Evolutionary conservation across 2,797 vertebrate genomes (phyloP).

Genomic region (Parotocinclus haroldoi): DNA sequence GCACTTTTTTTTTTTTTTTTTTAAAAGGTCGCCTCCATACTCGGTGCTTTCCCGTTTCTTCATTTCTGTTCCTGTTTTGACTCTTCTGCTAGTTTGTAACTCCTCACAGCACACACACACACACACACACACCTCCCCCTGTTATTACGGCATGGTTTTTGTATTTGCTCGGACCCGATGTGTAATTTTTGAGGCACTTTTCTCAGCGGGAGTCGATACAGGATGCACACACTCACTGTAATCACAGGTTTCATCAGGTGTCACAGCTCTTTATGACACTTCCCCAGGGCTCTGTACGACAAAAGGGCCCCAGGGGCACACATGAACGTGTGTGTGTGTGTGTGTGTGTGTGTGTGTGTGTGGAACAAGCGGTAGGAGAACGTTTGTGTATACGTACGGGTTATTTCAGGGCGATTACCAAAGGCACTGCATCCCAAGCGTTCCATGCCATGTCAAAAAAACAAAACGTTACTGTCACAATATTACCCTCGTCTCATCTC

Average conservation of each 20-base stretch:
- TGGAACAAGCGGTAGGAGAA: neutral
- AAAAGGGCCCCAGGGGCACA: neutral
- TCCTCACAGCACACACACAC: neutral
- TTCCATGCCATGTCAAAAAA: constrained; percentile 28
- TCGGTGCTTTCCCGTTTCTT: neutral
- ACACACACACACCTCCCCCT: neutral
- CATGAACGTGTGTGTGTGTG: constrained; percentile 3
- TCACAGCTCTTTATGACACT: constrained; percentile 18
- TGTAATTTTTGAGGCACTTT: constrained; percentile 29
- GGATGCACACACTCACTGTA: constrained; percentile 30
- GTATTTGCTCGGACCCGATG: neutral
- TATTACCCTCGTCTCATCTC: too few species aligned
- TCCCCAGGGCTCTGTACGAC: constrained; percentile 10
- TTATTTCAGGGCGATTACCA: constrained; percentile 53
- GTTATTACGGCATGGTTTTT: constrained; percentile 17
- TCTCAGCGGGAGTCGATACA: neutral
- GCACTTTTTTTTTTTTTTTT: constrained; percentile 11
- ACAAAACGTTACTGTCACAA: too few species aligned
- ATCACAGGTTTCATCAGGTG: constrained; percentile 38
- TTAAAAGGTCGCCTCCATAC: constrained; percentile 33
- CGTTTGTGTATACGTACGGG: neutral
- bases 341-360: constrained; percentile 4
- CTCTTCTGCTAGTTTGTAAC: neutral
- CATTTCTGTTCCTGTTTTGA: constrained; percentile 7
- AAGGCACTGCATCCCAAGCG: constrained; percentile 59